These are phyloP conservation scores for Delichon dasypus DNA, from an alignment of 2,797 vertebrate species.

Conservation along the genomic window DNA sequence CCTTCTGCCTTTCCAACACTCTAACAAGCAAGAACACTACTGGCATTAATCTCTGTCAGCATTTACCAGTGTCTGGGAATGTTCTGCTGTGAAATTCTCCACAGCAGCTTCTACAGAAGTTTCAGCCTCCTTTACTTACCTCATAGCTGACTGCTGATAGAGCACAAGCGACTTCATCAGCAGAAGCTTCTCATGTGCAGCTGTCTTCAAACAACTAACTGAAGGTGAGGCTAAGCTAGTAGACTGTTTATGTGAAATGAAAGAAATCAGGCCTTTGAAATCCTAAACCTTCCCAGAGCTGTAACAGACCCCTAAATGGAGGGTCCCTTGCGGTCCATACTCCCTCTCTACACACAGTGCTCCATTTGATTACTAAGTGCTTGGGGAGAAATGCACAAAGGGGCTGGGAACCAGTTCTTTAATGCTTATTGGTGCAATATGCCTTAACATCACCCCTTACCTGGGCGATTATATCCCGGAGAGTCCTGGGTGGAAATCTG, in stretches of 20 bases:
- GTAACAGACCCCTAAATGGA: neutral
- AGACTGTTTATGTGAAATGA: neutral
- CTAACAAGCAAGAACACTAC: neutral
- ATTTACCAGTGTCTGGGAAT: neutral
- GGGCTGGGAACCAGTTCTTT: neutral
- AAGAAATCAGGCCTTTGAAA: neutral
- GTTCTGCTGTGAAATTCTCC: neutral
- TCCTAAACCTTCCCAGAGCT: neutral
- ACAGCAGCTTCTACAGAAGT: neutral
- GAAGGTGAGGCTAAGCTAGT: neutral
- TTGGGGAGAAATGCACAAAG: neutral
- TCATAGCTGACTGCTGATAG: neutral
- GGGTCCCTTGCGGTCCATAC: neutral
- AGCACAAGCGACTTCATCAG: neutral
- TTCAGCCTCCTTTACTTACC: neutral
- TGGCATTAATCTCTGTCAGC: neutral
- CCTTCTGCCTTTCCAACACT: neutral
- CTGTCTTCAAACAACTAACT: neutral
- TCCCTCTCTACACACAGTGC: neutral
- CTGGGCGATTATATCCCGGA: constrained; percentile 79
- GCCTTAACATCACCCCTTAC: constrained; percentile 54
- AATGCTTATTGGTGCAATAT: neutral
- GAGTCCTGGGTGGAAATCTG: constrained; percentile 79
- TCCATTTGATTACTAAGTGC: neutral
- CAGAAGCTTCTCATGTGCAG: neutral